Evolutionary conservation across 2,113 vertebrate species (phyloP).

Genomic region (Scomber scombrus): DNA sequence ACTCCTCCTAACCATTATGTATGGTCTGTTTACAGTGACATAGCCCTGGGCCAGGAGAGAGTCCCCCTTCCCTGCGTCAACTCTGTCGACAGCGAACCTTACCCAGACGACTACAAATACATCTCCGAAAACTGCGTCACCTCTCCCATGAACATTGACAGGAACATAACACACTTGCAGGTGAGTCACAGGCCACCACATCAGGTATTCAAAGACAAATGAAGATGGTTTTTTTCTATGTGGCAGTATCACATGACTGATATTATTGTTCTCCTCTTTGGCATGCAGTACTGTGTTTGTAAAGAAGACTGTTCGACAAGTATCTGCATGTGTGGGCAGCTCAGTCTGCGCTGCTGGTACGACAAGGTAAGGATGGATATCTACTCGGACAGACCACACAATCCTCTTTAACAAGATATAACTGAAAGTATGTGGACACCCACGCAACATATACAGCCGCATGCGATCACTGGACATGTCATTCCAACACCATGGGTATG

Average conservation of each 20-base stretch:
- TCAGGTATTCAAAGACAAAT: background rate
- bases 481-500: no score
- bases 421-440: background rate
- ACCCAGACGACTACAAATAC: constrained; percentile 95
- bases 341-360: constrained; percentile 98
- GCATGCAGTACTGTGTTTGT: constrained; percentile 94
- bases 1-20: background rate
- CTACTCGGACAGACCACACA: background rate
- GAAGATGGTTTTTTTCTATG: no score
- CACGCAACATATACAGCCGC: background rate
- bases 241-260: background rate
- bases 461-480: no score
- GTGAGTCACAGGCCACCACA: constrained; percentile 69
- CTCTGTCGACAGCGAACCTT: constrained; percentile 89
- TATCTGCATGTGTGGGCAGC: constrained; percentile 98
- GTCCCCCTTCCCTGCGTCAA: constrained; percentile 96
- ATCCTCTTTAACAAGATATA: background rate
- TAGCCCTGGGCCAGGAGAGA: constrained; percentile 93
- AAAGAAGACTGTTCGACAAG: constrained; percentile 97
- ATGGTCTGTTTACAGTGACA: constrained; percentile 86
- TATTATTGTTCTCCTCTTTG: background rate
- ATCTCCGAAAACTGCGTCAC: constrained; percentile 97
- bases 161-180: constrained; percentile 98
- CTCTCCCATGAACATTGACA: constrained; percentile 96
- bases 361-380: constrained; percentile 88